A percentile compares a stretch with the other conserved stretches of the same genome.
Conservation (phyloP, 2,113 vertebrate genomes). For the Macquaria australasica region DNA sequence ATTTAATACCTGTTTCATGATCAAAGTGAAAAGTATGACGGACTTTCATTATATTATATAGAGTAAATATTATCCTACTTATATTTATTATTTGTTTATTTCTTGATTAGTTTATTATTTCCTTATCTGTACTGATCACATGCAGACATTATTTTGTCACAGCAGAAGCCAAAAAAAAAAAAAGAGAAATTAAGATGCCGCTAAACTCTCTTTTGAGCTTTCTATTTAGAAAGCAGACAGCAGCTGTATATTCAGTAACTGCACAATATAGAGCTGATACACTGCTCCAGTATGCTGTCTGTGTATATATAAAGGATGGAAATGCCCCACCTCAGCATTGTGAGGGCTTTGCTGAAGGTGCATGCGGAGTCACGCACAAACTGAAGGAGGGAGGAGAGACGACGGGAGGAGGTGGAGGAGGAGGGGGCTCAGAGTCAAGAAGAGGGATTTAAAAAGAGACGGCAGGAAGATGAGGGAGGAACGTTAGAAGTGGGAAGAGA, state of each 20-base stretch:
- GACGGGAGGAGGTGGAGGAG: neutral
- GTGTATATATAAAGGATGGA: conserved; percentile 8
- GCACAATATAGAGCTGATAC: neutral
- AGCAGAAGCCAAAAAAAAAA: neutral
- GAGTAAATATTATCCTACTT: neutral
- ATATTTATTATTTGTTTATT: neutral
- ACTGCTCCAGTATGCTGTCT: neutral
- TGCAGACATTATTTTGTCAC: no score
- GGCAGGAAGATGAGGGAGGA: neutral
- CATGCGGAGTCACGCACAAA: conserved; percentile 64
- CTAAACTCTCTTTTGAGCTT: accelerated
- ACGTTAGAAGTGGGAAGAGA: neutral
- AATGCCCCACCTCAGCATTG: conserved; percentile 53
- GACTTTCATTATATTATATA: neutral
- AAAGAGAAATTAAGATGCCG: neutral
- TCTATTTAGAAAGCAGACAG: neutral
- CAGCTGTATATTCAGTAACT: neutral
- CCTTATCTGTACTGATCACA: neutral
- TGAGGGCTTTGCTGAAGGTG: conserved; percentile 50
- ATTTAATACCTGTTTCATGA: neutral
- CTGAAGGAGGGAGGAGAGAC: conserved; percentile 56
- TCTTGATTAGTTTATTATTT: neutral
- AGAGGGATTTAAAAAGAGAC: conserved; percentile 29
- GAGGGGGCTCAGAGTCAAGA: neutral
- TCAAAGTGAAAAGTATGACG: neutral